Conservation (phyloP, 2,888 invertebrate genomes). For the Brachycybe producta region DNA sequence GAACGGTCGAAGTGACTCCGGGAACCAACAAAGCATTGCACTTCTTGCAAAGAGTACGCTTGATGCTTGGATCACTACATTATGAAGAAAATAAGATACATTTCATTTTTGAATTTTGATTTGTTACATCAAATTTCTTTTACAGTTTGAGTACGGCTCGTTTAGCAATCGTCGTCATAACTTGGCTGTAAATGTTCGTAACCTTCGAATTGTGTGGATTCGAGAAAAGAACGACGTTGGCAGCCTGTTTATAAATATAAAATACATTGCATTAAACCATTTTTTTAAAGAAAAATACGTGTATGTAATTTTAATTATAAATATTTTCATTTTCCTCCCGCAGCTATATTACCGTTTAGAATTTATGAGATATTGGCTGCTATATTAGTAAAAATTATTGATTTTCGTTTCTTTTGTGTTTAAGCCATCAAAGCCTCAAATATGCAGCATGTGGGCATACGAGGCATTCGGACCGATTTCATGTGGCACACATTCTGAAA, state of each 20-base stretch:
- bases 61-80: conserved; percentile 10
- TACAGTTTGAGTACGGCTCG: conserved; percentile 15
- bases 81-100: background rate
- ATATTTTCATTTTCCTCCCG: background rate
- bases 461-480: too few species aligned
- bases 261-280: too few species aligned
- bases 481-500: too few species aligned
- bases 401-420: too few species aligned
- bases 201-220: background rate
- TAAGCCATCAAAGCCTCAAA: too few species aligned
- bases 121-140: background rate
- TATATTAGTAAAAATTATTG: too few species aligned
- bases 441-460: too few species aligned
- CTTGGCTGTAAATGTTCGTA: background rate
- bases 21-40: conserved; percentile 10
- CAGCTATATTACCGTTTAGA: too few species aligned
- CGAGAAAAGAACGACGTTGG: background rate
- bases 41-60: conserved; percentile 8
- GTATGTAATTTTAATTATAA: background rate
- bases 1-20: conserved; percentile 4
- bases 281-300: too few species aligned
- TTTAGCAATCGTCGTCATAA: conserved; percentile 7
- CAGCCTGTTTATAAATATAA: conserved; percentile 5
- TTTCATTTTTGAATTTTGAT: background rate
- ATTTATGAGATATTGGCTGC: too few species aligned